Base-by-base conservation (phyloP, 2,888 invertebrate genomes). In the Acholoe squamosa region DNA sequence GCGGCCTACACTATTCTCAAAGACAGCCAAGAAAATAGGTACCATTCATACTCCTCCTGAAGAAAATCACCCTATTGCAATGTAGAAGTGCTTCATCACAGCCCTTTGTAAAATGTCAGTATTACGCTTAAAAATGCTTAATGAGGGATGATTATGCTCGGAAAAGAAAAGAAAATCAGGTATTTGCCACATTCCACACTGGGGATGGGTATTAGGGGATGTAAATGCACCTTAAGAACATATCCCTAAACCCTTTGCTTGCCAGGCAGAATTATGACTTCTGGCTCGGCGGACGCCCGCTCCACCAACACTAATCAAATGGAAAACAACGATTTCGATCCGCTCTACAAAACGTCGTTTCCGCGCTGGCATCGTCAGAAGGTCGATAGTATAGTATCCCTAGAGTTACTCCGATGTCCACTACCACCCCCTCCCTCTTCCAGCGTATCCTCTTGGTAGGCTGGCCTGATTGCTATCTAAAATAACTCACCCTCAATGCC, bases 281-380 rank as follows among this genome's bases (percentile, higher is more conserved):
- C 71, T 71, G 71, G n/a, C 28, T 28, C 28, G 28, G n/a, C 28
- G 31, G 14, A 14, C 14, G 14, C 1, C 28, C 71, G 31, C 71
- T 71, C 25, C 25, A 28, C 28, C 31, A 28, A 16, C 28, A 71
- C 71, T 71, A 71, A 71, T 71, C 71, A 28, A 71, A 71, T 71
- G 71, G 71, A 71, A 71, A 71, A 71, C 71, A 71, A 71, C 71
- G 71, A 71, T 71, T 71, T 71, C 71, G 28, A 71, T 71, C 71
- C 3, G 71, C n/a, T 71, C 71, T 71, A 71, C 28, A 71, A 71
- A 61, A 71, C 31, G 71, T 71, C 12, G 19, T 71, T 71, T 71
- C 71, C 71, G 5, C 14, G 71, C 71, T 71, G 71, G 71, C 71
- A 71, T 71, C 25, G 28, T 71, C 25, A 25, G 71, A 25, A 25